Base-by-base conservation (phyloP, 2,113 vertebrate species). In the Carettochelys insculpta region DNA sequence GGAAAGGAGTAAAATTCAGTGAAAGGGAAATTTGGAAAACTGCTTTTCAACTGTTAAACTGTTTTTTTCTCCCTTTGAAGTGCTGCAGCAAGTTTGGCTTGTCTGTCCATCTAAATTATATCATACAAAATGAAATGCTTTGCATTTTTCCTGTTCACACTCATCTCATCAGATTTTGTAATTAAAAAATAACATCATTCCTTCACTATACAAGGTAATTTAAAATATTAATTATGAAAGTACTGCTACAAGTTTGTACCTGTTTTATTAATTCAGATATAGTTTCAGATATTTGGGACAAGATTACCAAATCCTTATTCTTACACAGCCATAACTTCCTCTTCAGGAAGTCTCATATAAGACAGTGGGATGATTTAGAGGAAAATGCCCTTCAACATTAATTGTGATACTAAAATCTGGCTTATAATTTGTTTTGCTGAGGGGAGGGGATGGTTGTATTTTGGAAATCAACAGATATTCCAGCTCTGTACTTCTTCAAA, bases 1-100 rank as follows among this genome's bases (percentile, higher is more conserved):
- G 45, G 4, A 75, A 45, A 89, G 82, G 94, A 93, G 92, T 56
- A 31, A 91, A 92, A 68, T 92, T 95, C 80, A 71, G 90, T 79
- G 78, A 51, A 92, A 71, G 89, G 86, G 93, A 94, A 96, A 96
- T 52, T 16, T 78, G 87, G 85, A 87, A 94, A 96, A 85, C 85
- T 92, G 83, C 90, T 94, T 75, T 90, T 89, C 92, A 95, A 94
- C 94, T 92, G 89, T 92, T 95, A 90, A 95, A 94, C 80, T 90
- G 87, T 71, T 45, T 84, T 95, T 89, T 86, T 89, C n/a, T n/a
- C 89, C 83, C 85, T 94, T 92, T 94, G 87, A 94, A 95, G 85
- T 86, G 8, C 86, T 87, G 81, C 90, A 94, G 41, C 11, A 77
- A 83, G 89, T 86, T 94, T 86, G 61, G 56, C 91, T 93, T 89